Evolutionary conservation across 2,797 vertebrate species (phyloP), one percentile per base, ranked within the genome.

Genomic region (Moxostoma hubbsi): DNA sequence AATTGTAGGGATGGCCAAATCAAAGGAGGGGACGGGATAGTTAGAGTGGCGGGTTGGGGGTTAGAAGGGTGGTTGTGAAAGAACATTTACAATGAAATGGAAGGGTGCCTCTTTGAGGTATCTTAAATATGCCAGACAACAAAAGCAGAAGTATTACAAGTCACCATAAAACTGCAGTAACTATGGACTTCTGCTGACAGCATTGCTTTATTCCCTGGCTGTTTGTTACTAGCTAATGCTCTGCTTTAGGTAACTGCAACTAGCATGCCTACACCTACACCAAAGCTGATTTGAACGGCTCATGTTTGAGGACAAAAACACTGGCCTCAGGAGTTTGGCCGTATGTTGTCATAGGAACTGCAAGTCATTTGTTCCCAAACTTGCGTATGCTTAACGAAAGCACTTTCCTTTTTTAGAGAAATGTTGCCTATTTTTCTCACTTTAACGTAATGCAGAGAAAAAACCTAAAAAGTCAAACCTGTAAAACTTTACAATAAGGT

Each of bases 341-440:
- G 51, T 63, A 24, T 80, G 86, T 84, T 85, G 81, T 81, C 81
- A 88, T 86, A 82, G 86, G 74, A 86, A 89, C 89, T 77, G 76
- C 62, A 80, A 24, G 36, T 36, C 69, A 13, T 77, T 79, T 68
- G 43, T 73, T 71, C 50, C 24, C 13, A 70, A 67, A 75, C 36
- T 55, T 47, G 3, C 5, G 2, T 24, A 2, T 24, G 24, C 24
- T 24, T 24, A 24, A 24, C 24, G 24, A 24, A 24, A 24, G 6
- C 8, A 57, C 16, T 64, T 47, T n/a, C 7, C 1, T 36, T 9
- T 55, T 55, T 16, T 47, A 13, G 2, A 24, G 24, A 24, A 24
- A 3, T 24, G 2, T 24, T 24, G 24, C 24, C 24, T 24, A 24
- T 24, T 24, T 24, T 24, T 24, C 24, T 24, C 24, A 24, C 2